Evolutionary conservation across 2,113 vertebrate genomes (phyloP), one percentile per base, ranked within the genome.

Genomic region (Xenotilapia longispinis): DNA sequence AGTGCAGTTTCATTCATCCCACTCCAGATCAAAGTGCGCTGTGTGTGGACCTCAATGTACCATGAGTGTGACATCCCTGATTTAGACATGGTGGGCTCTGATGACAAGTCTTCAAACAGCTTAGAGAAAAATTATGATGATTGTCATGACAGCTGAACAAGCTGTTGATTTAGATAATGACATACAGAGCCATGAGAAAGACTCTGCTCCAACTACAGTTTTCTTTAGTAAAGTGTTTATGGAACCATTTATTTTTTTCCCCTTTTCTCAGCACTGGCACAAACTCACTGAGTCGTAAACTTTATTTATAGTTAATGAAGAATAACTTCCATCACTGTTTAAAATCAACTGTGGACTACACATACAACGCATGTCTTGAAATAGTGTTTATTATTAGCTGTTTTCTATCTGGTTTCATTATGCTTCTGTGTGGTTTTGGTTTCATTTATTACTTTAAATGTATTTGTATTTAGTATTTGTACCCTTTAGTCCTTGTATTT

Each of bases 21-120:
- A 63, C 17, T 58, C 1, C 0, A 63, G 28, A 10, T 63, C 28
- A 63, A 19, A 36, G 6, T 36, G 0, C 0, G 4, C 17, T 63
- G 31, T 63, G 31, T 65, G 60, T 36, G 31, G 17, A 2, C 58
- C 58, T 63, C 31, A 63, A 0, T 65, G 31, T 65, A 36, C 19
- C 17, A 36, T 7, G 15, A 63, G 58, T 36, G 9, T 12, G 31
- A 63, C 58, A 36, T n/a, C 31, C 31, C 9, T 65, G 60, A 65
- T 36, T 36, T 63, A 63, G 17, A 63, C 9, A 65, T 36, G 31
- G 60, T 65, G 17, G 10, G 60, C 31, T 65, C 10, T 36, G 31
- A 65, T 0, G 38, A 73, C 13, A n/a, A 31, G 70, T 19, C 9
- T 17, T 49, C 26, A 19, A n/a, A 49, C 9, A 12, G 6, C 15